phyloP scores from a whole-genome alignment of 2,113 vertebrate species.

The Halichoeres trimaculatus region DNA sequence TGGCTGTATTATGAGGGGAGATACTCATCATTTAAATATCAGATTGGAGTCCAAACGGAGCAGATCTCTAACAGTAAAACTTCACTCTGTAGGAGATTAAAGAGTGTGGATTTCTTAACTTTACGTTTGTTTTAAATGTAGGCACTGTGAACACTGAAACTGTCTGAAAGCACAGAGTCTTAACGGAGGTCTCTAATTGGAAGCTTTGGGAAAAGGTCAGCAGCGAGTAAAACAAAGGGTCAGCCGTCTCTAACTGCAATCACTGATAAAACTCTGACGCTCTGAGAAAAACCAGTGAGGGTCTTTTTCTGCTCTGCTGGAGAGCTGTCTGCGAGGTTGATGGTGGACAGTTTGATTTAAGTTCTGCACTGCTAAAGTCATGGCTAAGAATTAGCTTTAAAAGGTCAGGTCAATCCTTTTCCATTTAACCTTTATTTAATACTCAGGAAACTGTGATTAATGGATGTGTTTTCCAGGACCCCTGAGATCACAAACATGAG shows the following conservation, averaged over 20 bases:
- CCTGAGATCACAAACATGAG: conserved; percentile 13
- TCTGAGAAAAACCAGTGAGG: background rate
- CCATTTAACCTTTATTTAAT: conserved; percentile 39
- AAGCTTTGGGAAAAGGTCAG: conserved; percentile 36
- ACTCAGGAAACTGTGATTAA: conserved; percentile 33
- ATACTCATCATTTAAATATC: too few relatives aligned
- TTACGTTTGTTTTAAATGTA: background rate
- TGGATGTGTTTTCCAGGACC: conserved; percentile 2
- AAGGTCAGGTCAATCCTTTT: conserved; percentile 38
- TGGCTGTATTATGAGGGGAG: too few relatives aligned
- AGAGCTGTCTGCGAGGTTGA: background rate
- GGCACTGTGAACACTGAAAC: background rate
- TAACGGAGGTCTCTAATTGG: conserved; percentile 42
- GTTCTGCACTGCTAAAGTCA: conserved; percentile 8
- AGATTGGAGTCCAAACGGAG: too few relatives aligned
- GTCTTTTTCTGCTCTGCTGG: background rate
- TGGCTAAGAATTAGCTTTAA: conserved; percentile 15
- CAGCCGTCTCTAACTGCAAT: conserved; percentile 6
- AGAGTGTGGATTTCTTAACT: background rate
- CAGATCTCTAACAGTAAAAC: background rate
- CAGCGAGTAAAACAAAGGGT: conserved; percentile 11
- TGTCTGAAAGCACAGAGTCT: background rate
- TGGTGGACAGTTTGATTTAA: conserved; percentile 22
- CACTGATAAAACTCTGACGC: background rate
- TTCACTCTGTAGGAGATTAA: background rate